Base-by-base conservation (phyloP, 2,797 vertebrate genomes). In the Pelobates cultripes region DNA sequence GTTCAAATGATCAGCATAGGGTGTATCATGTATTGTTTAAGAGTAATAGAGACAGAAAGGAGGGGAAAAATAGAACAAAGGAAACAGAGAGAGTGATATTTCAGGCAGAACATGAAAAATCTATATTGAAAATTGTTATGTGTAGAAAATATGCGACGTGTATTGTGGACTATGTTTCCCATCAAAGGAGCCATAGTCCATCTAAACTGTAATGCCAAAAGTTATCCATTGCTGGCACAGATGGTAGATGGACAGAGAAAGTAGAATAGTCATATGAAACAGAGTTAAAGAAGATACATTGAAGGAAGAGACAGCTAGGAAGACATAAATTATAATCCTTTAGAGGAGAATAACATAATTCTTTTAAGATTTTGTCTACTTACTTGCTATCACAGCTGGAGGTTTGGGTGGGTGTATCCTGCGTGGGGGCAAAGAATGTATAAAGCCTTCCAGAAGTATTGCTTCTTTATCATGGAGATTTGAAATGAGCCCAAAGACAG, bases 371-470 rank as follows among this genome's bases (percentile, higher is more conserved):
- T 44, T 66, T 6, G 45, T 7, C 7, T 66, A 6, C 83, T 84
- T 81, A 80, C 83, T 43, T 81, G 83, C 42, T 84, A 81, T 84
- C 15, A 75, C 64, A 69, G 78, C 51, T 3, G 83, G 79, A 51
- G 78, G 69, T 3, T 69, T 51, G n/a, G 77, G 75, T 77, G 73
- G 74, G 6, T 14, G 78, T 4, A 79, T 51, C 57, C 73, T 84
- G n/a, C 72, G 72, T 55, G 72, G 82, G 82, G 87, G 88, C 86
- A 63, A 90, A 86, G 77, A 75, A 66, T 90, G 89, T 83, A 92
- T 90, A 86, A 92, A 84, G 10, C 91, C 92, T 86, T 95, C 94
- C 82, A 95, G 86, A 43, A 94, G 77, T 60, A 93, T 86, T 15
- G 92, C 88, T 86, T 94, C 92, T 45, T 92, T 93, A 43, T 92